These are phyloP conservation scores for Eurois occulta DNA, from an alignment of 2,888 invertebrate species.

Conservation along the genomic window DNA sequence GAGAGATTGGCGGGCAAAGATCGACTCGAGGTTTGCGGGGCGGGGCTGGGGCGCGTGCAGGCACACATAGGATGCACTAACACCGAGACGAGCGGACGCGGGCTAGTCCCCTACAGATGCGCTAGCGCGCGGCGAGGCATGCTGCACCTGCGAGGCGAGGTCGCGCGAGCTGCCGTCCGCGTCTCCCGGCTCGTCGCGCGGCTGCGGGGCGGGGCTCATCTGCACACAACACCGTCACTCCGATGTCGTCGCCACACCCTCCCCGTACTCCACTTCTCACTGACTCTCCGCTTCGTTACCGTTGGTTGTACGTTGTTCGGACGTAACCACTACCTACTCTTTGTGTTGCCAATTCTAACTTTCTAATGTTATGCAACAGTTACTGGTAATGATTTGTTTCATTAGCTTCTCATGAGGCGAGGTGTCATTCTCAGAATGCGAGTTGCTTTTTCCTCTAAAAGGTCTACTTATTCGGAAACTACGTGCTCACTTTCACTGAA, in stretches of 20 bases:
- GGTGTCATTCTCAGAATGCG: conserved; percentile 50
- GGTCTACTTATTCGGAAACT: conserved; percentile 63
- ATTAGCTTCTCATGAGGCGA: conserved; percentile 53
- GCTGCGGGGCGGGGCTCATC: conserved; percentile 89
- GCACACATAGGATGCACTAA: conserved; percentile 87
- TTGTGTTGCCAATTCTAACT: conserved; percentile 66
- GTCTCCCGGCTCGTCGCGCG: conserved; percentile 86
- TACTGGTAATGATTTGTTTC: conserved; percentile 54
- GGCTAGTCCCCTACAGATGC: conserved; percentile 87
- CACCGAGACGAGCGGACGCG: conserved; percentile 85
- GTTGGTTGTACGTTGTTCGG: conserved; percentile 64
- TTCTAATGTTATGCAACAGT: conserved; percentile 67
- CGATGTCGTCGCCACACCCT: conserved; percentile 84
- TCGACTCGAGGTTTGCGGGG: conserved; percentile 81
- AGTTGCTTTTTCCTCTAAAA: conserved; percentile 62
- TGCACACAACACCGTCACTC: conserved; percentile 89
- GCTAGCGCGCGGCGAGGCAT: conserved; percentile 79
- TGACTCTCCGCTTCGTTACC: conserved; percentile 85
- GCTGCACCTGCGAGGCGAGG: conserved; percentile 89
- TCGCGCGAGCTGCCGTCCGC: conserved; percentile 86
- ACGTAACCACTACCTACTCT: conserved; percentile 68
- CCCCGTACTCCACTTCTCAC: conserved; percentile 89
- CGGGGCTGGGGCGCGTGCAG: conserved; percentile 79
- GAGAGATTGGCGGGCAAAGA: conserved; percentile 81
- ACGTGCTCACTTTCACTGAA: conserved; percentile 70